A percentile compares a stretch with the other conserved stretches of the same genome.
These are phyloP conservation scores for Barnardius zonarius DNA, from an alignment of 2,113 vertebrate genomes.

Conservation along the genomic window DNA sequence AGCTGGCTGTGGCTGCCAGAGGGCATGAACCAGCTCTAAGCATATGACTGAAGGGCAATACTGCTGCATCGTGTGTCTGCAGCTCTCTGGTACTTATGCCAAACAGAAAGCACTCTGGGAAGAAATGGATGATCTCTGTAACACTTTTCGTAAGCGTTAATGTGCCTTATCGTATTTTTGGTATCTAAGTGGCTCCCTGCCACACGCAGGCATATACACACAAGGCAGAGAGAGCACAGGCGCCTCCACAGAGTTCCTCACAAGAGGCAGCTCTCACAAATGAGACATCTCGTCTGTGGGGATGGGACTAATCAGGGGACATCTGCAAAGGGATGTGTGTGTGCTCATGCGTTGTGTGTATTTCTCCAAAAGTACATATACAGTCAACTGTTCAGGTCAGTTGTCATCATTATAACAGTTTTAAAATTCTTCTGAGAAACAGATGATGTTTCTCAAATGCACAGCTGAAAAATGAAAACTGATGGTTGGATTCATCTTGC, in stretches of 20 bases:
- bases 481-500: background rate
- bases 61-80: accelerated
- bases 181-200: background rate
- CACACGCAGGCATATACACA: background rate
- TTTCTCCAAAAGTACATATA: background rate
- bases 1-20: background rate
- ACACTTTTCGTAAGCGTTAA: background rate
- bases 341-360: background rate
- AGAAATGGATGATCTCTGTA: background rate
- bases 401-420: background rate
- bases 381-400: background rate
- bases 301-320: background rate
- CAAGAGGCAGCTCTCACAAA: background rate
- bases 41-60: accelerated
- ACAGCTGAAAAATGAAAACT: background rate
- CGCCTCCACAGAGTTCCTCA: background rate
- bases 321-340: background rate
- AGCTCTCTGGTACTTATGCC: background rate
- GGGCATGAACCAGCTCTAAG: background rate
- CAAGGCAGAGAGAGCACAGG: background rate
- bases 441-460: background rate
- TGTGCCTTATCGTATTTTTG: background rate
- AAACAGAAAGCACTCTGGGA: background rate
- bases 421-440: background rate
- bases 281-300: background rate